These are phyloP conservation scores for Caenorhabditis sinica DNA, from an alignment of 2,888 invertebrate genomes.

Conservation along the genomic window DNA sequence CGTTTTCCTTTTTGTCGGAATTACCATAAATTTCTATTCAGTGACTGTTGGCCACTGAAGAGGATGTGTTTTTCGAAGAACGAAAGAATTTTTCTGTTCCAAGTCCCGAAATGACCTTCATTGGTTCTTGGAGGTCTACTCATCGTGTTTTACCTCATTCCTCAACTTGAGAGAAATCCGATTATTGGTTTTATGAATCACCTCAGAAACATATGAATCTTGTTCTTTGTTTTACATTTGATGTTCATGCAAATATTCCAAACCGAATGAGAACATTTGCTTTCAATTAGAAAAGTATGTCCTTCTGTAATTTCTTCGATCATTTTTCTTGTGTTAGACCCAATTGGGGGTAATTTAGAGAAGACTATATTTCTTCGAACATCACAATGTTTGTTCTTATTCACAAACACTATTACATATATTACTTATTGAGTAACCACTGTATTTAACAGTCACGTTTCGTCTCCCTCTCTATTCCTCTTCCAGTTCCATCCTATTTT, in stretches of 20 bases:
- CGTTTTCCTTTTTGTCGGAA: neutral
- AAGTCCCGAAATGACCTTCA: constrained; percentile 37
- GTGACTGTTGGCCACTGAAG: constrained; percentile 1
- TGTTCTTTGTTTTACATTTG: neutral
- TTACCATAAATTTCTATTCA: constrained; percentile 49
- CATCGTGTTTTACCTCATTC: constrained; percentile 25
- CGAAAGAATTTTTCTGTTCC: constrained; percentile 9
- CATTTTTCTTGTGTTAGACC: too few species aligned
- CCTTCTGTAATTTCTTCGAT: too few species aligned
- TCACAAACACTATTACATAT: constrained; percentile 22
- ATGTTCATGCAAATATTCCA: too few species aligned
- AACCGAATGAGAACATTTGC: neutral
- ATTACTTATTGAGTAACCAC: constrained; percentile 32
- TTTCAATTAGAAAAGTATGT: too few species aligned
- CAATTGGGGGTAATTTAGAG: too few species aligned
- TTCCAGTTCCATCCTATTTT: constrained; percentile 7
- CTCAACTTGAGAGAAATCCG: neutral
- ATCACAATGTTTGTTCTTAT: neutral
- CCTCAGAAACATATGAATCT: neutral
- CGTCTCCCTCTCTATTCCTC: constrained; percentile 23
- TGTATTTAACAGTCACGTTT: constrained; percentile 13
- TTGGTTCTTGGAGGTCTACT: constrained; percentile 27
- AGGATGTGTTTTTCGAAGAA: neutral
- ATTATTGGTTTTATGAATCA: constrained; percentile 26
- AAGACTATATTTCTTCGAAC: neutral